Conservation (phyloP, 2,797 vertebrate species). For the Manis pentadactyla region DNA sequence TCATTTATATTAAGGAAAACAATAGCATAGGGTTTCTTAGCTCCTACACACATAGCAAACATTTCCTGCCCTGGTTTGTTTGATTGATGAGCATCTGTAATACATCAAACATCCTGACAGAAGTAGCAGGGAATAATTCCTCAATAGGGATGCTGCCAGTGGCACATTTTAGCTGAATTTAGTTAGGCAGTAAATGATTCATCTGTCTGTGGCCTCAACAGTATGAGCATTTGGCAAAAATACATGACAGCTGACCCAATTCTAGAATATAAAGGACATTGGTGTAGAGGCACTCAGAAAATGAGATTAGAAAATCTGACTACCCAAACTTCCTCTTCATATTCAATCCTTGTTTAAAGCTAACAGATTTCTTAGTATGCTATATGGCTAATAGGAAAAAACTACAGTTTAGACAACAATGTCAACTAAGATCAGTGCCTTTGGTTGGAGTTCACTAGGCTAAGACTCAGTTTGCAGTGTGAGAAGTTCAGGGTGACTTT, state of each 20-base stretch:
- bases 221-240: slow-evolving; percentile 42
- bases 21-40: neutral
- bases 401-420: neutral
- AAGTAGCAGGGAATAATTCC: neutral
- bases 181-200: slow-evolving; percentile 39
- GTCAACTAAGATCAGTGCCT: neutral
- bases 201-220: neutral
- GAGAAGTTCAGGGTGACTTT: neutral
- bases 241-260: neutral
- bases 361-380: neutral
- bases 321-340: neutral
- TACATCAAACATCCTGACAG: neutral
- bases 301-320: slow-evolving; percentile 44
- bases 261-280: neutral
- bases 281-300: slow-evolving; percentile 30
- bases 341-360: neutral
- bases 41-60: neutral
- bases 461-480: neutral
- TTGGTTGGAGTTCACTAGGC: neutral
- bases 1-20: neutral
- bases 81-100: neutral
- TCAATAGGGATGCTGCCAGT: neutral
- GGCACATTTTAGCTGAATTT: neutral
- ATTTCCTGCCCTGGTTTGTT: neutral
- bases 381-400: neutral